Evolutionary conservation across 2,797 vertebrate genomes (phyloP).

Genomic region (Diplodus puntazzo): DNA sequence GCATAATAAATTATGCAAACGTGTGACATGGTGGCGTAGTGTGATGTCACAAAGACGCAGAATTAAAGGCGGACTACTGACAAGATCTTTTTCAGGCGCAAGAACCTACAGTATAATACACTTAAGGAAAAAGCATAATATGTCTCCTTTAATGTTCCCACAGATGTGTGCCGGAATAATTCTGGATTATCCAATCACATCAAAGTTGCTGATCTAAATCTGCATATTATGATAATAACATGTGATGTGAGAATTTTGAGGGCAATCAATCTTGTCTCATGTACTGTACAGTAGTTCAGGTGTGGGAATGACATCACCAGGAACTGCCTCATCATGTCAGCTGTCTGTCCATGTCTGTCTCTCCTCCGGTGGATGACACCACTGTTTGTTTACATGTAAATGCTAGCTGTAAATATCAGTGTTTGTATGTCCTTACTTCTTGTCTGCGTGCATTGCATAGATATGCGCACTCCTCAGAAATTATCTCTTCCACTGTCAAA

Average conservation of each 20-base stretch:
- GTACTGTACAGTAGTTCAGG: constrained; percentile 53
- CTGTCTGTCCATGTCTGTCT: constrained; percentile 56
- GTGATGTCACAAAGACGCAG: too few species aligned
- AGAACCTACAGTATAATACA: too few species aligned
- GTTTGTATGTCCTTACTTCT: constrained; percentile 52
- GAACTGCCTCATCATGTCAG: constrained; percentile 60
- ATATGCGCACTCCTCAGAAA: constrained; percentile 60
- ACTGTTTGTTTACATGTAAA: constrained; percentile 79
- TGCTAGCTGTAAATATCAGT: constrained; percentile 81
- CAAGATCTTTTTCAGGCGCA: too few species aligned
- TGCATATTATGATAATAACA: constrained; percentile 17
- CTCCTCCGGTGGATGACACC: constrained; percentile 54
- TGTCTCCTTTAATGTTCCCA: not conserved
- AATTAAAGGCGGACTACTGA: too few species aligned
- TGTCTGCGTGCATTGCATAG: constrained; percentile 57
- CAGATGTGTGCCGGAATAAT: constrained; percentile 9
- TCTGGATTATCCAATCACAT: constrained; percentile 23
- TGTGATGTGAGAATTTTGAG: constrained; percentile 20
- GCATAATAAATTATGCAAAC: too few species aligned
- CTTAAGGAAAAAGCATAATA: too few species aligned
- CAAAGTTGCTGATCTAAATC: constrained; percentile 27
- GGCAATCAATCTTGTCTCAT: constrained; percentile 37
- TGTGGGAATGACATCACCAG: constrained; percentile 36
- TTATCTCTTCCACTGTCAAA: constrained; percentile 54
- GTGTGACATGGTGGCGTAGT: too few species aligned